phyloP scores from a whole-genome alignment of 1,140 invertebrate genomes.

The Halictus rubicundus region DNA sequence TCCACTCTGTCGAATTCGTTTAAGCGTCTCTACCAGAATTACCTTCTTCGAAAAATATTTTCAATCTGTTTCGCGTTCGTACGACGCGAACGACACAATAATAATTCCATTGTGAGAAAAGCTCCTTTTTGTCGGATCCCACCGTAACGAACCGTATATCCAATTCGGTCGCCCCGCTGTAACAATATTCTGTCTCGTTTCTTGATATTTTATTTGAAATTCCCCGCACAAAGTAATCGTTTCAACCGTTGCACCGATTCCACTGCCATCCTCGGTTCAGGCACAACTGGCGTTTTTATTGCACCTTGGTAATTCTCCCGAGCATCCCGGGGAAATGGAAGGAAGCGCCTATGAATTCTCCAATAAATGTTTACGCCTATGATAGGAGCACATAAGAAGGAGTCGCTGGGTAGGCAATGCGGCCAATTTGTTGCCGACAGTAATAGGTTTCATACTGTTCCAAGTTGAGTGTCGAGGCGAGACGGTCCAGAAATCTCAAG shows the following conservation, averaged over 20 bases:
- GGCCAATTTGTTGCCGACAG: background rate
- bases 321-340: background rate
- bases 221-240: background rate
- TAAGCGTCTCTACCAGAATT: no score
- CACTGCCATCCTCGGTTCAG: background rate
- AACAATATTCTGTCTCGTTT: conserved; percentile 9
- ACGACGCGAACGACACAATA: background rate
- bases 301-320: background rate
- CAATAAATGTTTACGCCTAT: conserved; percentile 19
- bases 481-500: no score
- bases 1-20: no score
- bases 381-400: no score
- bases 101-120: background rate
- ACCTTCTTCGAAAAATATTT: background rate
- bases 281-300: conserved; percentile 22
- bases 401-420: background rate
- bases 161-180: conserved; percentile 3
- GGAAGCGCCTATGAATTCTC: background rate
- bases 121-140: background rate
- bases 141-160: background rate
- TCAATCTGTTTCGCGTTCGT: background rate
- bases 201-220: conserved; percentile 14
- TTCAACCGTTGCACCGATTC: conserved; percentile 17
- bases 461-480: no score
- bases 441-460: no score